Evolutionary conservation across 2,888 invertebrate species (phyloP).

Genomic region (Siphlonurus alternatus): DNA sequence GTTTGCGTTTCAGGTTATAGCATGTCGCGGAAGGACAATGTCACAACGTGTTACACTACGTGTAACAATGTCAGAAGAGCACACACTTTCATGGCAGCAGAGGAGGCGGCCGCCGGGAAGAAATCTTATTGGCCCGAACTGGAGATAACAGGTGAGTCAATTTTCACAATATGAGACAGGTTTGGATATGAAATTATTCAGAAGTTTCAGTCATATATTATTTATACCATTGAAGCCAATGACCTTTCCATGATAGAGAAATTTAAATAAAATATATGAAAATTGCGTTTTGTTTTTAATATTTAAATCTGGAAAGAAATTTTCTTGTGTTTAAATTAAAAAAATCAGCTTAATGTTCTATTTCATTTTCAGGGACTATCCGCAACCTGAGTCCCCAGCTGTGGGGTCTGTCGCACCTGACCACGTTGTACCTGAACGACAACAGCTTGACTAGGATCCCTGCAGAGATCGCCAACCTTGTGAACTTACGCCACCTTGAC

Average conservation of each 20-base stretch:
- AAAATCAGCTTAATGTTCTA: too few relatives aligned
- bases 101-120: conserved; percentile 83
- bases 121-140: conserved; percentile 84
- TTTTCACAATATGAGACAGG: too few relatives aligned
- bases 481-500: conserved; percentile 75
- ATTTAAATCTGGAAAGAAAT: neutral
- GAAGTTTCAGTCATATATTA: too few relatives aligned
- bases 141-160: conserved; percentile 54
- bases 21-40: conserved; percentile 24
- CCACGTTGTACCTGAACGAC: conserved; percentile 88
- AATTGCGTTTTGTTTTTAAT: neutral
- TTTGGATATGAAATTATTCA: too few relatives aligned
- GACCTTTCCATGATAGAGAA: too few relatives aligned
- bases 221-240: too few relatives aligned
- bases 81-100: conserved; percentile 82
- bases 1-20: conserved; percentile 26
- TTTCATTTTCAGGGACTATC: conserved; percentile 58
- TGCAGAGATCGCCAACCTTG: conserved; percentile 71
- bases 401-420: conserved; percentile 83
- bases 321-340: too few relatives aligned
- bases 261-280: too few relatives aligned
- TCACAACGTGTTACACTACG: conserved; percentile 14
- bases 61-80: conserved; percentile 59
- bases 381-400: conserved; percentile 82
- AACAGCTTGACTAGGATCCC: conserved; percentile 86